Evolutionary conservation across 2,888 invertebrate species (phyloP).

Genomic region (Caenorhabditis panamensis): DNA sequence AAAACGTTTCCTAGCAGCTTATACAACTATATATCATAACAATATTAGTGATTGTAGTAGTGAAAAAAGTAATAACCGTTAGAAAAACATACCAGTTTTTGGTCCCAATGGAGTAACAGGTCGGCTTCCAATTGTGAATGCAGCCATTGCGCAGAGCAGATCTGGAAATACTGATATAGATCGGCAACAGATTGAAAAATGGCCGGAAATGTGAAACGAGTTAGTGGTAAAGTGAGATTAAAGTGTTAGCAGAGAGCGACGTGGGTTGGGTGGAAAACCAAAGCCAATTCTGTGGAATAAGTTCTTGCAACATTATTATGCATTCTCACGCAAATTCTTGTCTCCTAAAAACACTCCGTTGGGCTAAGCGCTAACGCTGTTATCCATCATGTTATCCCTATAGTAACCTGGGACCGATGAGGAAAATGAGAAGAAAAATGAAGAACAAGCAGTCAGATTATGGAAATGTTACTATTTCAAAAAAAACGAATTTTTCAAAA

Average conservation of each 20-base stretch:
- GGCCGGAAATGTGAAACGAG: not conserved
- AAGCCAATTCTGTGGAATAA: constrained; percentile 9
- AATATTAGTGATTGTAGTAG: not conserved
- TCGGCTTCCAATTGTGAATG: constrained; percentile 14
- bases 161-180: constrained; percentile 22
- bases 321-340: constrained; percentile 20
- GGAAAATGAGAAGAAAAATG: not conserved
- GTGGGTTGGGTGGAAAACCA: not conserved
- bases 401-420: constrained; percentile 20
- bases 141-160: not conserved
- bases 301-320: constrained; percentile 17
- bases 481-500: not conserved
- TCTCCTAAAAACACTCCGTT: not conserved
- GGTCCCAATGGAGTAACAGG: constrained; percentile 8
- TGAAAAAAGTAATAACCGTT: no score
- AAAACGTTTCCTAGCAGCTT: not conserved
- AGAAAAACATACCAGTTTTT: constrained; percentile 20
- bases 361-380: constrained; percentile 14
- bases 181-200: not conserved
- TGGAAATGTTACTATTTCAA: not conserved
- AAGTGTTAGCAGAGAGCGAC: not conserved
- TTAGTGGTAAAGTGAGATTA: constrained; percentile 14
- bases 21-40: not conserved
- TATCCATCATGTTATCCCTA: constrained; percentile 44
- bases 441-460: not conserved